Evolutionary conservation across 2,888 invertebrate genomes (phyloP).

Genomic region (Oscheius sp.): DNA sequence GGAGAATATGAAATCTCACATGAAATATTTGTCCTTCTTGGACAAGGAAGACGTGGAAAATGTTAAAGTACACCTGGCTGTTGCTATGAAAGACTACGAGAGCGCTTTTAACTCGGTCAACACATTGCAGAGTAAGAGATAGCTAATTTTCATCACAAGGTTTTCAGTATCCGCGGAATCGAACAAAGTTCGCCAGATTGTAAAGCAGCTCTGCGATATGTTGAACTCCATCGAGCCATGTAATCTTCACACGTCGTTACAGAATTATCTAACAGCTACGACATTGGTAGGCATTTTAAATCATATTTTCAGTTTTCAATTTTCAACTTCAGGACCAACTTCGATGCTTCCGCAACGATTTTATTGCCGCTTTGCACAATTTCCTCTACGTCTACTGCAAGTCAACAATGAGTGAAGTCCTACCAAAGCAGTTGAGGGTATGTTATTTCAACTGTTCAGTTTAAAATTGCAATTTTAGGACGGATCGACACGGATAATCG

Average conservation of each 20-base stretch:
- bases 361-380: constrained; percentile 49
- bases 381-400: constrained; percentile 53
- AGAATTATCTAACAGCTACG: constrained; percentile 51
- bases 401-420: constrained; percentile 49
- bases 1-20: constrained; percentile 47
- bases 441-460: not conserved
- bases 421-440: constrained; percentile 41
- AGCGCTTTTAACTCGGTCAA: constrained; percentile 43
- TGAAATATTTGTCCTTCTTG: constrained; percentile 47
- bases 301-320: not conserved
- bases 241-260: constrained; percentile 48
- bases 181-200: constrained; percentile 59
- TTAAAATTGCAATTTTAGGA: constrained; percentile 8
- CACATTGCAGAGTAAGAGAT: constrained; percentile 40
- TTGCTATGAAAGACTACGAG: constrained; percentile 51
- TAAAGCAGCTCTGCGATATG: constrained; percentile 74
- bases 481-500: constrained; percentile 42
- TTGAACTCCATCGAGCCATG: constrained; percentile 70
- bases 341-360: constrained; percentile 38
- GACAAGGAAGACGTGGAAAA: constrained; percentile 59
- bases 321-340: constrained; percentile 38
- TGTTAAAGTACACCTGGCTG: constrained; percentile 40
- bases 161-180: constrained; percentile 49
- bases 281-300: constrained; percentile 28
- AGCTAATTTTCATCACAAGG: not conserved